Percentiles rank a stretch among this genome's conserved stretches.
phyloP scores from a whole-genome alignment of 1,140 invertebrate species.

The Drosophila auraria region DNA sequence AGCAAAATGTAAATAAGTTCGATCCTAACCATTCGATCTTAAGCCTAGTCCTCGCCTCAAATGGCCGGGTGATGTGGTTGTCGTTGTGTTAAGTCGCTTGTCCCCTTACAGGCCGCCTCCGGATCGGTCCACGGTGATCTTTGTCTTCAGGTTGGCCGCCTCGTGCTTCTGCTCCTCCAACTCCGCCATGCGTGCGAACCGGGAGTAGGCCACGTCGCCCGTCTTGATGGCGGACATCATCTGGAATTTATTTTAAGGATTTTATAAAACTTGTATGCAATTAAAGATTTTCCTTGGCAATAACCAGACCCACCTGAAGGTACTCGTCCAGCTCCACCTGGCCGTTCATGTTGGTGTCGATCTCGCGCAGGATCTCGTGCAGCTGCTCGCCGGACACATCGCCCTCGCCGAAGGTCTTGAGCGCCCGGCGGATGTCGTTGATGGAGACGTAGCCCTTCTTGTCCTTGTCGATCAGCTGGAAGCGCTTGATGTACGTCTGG shows the following conservation, averaged over 20 bases:
- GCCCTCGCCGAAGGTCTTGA: slow-evolving; percentile 95
- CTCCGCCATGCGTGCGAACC: slow-evolving; percentile 96
- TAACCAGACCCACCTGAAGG: slow-evolving; percentile 92
- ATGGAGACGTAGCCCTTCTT: slow-evolving; percentile 99
- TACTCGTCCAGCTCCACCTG: slow-evolving; percentile 99
- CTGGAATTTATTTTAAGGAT: slow-evolving; percentile 85
- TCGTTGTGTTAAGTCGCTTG: slow-evolving; percentile 56
- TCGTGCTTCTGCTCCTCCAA: slow-evolving; percentile 94
- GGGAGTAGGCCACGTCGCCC: slow-evolving; percentile 94
- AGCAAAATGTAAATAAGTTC: slow-evolving; percentile 72
- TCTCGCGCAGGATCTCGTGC: slow-evolving; percentile 98
- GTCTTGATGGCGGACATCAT: slow-evolving; percentile 99
- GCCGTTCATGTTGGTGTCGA: slow-evolving; percentile 99
- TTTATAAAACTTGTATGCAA: not conserved
- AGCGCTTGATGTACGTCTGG: slow-evolving; percentile 96
- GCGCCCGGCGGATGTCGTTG: slow-evolving; percentile 96
- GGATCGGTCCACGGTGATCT: slow-evolving; percentile 96
- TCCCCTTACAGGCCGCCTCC: slow-evolving; percentile 94
- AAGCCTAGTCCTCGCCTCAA: slow-evolving; percentile 53
- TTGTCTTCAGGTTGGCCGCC: slow-evolving; percentile 89
- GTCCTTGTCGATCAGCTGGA: slow-evolving; percentile 97
- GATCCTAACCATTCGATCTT: slow-evolving; percentile 58
- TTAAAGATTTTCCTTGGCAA: not conserved
- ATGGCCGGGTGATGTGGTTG: slow-evolving; percentile 29
- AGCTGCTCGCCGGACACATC: slow-evolving; percentile 97